These are phyloP conservation scores for Anolis apletophallus DNA, from an alignment of 2,797 vertebrate species.

Conservation along the genomic window DNA sequence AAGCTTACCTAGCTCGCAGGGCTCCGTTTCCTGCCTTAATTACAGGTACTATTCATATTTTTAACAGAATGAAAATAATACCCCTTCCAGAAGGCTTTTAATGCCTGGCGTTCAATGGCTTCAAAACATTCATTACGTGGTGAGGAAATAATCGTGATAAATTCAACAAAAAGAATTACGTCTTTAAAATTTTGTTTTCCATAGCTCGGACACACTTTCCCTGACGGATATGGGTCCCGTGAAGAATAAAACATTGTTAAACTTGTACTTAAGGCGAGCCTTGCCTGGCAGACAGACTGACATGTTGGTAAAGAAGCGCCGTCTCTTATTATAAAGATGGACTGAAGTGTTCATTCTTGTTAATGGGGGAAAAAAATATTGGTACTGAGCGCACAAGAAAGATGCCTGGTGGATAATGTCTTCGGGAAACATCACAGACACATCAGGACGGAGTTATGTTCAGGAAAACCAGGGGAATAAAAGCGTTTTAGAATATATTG, in stretches of 20 bases:
- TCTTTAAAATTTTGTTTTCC: constrained; percentile 12
- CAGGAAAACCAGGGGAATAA: constrained; percentile 24
- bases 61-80: constrained; percentile 56
- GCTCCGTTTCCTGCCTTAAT: constrained; percentile 82
- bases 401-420: neutral
- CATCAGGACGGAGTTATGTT: neutral
- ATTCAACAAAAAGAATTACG: neutral
- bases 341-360: constrained; percentile 10
- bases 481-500: neutral
- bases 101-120: constrained; percentile 23
- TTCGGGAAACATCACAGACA: neutral
- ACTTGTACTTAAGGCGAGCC: constrained; percentile 13
- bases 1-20: constrained; percentile 79
- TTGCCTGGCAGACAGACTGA: constrained; percentile 8
- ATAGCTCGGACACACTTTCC: constrained; percentile 10
- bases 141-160: constrained; percentile 1
- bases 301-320: neutral
- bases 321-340: constrained; percentile 10
- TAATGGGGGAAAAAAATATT: constrained; percentile 23
- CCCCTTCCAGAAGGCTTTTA: constrained; percentile 32
- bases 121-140: constrained; percentile 59
- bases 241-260: constrained; percentile 7
- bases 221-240: neutral
- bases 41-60: constrained; percentile 75
- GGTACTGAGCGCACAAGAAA: constrained; percentile 33